Conservation (phyloP, 1,140 invertebrate species). For the Hyles vespertilio region DNA sequence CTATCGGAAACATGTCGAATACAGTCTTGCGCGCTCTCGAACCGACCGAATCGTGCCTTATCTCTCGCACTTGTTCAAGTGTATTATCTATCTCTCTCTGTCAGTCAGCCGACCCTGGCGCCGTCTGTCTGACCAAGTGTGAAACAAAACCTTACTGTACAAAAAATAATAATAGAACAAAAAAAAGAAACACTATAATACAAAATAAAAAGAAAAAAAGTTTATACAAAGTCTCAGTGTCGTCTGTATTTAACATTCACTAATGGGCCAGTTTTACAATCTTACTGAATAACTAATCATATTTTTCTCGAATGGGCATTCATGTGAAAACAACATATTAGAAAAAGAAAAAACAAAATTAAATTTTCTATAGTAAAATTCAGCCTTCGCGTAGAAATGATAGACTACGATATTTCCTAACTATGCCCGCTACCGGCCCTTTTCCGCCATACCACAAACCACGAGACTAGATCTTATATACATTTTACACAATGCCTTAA, state of each 20-base stretch:
- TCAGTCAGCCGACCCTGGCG: background rate
- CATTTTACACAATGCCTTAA: too few relatives aligned
- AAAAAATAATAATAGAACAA: conserved; percentile 40
- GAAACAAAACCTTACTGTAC: conserved; percentile 47
- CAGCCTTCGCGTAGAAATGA: conserved; percentile 50
- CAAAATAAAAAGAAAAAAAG: conserved; percentile 42
- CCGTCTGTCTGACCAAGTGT: conserved; percentile 22
- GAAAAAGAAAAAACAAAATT: conserved; percentile 13
- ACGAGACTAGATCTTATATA: conserved; percentile 27
- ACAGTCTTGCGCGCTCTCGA: too few relatives aligned
- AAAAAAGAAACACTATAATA: conserved; percentile 45
- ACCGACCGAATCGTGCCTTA: background rate
- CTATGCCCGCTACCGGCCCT: conserved; percentile 16
- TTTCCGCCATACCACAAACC: conserved; percentile 6
- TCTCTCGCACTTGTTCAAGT: background rate
- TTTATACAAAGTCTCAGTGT: conserved; percentile 34
- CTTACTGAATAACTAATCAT: conserved; percentile 6
- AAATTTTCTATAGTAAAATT: conserved; percentile 25
- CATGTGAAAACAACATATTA: too few relatives aligned
- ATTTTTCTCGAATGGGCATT: background rate
- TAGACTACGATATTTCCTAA: conserved; percentile 37
- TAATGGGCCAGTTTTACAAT: conserved; percentile 11
- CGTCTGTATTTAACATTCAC: conserved; percentile 12
- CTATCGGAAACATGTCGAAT: too few relatives aligned
- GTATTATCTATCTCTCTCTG: background rate